These are phyloP conservation scores for Chaetogeoica ovagalla DNA, from an alignment of 2,888 invertebrate species.

Conservation along the genomic window DNA sequence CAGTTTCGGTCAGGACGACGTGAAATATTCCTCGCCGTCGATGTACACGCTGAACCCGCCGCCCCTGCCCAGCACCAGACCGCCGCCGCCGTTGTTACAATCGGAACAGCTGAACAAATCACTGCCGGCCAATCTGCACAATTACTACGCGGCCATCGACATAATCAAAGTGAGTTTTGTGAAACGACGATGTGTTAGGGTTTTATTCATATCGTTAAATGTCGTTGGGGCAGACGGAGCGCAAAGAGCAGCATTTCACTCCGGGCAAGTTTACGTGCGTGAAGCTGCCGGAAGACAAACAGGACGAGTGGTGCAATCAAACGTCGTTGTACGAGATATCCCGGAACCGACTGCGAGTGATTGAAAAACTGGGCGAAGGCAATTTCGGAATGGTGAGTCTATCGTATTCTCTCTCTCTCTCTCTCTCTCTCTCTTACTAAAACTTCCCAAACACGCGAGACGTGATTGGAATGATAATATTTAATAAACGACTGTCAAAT, in stretches of 20 bases:
- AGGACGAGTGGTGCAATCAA: constrained; percentile 66
- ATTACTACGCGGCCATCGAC: constrained; percentile 79
- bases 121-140: constrained; percentile 61
- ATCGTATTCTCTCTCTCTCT: neutral
- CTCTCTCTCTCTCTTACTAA: neutral
- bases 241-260: constrained; percentile 68
- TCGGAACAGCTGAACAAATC: constrained; percentile 58
- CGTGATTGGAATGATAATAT: constrained; percentile 40
- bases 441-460: constrained; percentile 21
- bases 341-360: constrained; percentile 77
- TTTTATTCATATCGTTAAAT: neutral
- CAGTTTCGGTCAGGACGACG: constrained; percentile 63
- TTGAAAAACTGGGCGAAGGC: constrained; percentile 85
- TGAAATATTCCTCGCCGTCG: constrained; percentile 64
- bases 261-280: constrained; percentile 75
- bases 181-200: too few species aligned
- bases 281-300: constrained; percentile 72
- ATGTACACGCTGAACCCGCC: constrained; percentile 64
- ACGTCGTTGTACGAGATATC: constrained; percentile 78
- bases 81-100: constrained; percentile 62
- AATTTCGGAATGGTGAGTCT: constrained; percentile 80
- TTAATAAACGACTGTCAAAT: constrained; percentile 48
- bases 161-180: constrained; percentile 70
- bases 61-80: constrained; percentile 60
- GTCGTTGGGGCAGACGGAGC: constrained; percentile 62